Base-by-base conservation (phyloP, 2,888 invertebrate genomes). In the Xestia c-nigrum region DNA sequence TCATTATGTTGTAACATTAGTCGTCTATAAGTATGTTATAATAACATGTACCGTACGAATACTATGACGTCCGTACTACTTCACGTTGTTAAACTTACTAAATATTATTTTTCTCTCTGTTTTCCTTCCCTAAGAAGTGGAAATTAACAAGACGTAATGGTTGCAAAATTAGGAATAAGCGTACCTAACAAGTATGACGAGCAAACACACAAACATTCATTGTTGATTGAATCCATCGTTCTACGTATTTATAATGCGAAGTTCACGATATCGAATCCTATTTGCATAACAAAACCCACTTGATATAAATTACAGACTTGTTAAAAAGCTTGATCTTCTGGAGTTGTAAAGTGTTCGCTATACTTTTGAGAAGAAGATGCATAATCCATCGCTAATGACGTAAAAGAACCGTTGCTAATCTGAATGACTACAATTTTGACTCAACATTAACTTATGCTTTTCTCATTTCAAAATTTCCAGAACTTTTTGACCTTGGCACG, bases 101-200 rank as follows among this genome's bases (percentile, higher is more conserved):
- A 78, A 78, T 72, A 57, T 64, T 31, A 19, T 31, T 19, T n/a
- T 6, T 55, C 7, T 61, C 19, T 31, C 19, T n/a, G n/a, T 72
- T 78, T 80, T 73, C 73, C 63, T 64, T 80, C 72, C 64, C 19
- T 47, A 31, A 14, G 7, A 50, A 57, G 74, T 50, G 12, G 10
- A 12, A 63, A 50, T 72, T 21, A 64, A 64, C 47, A n/a, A 14
- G n/a, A 43, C 31, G n/a, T 72, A 47, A 80, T 12, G 55, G 73
- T 47, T 40, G 61, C 0, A 47, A 69, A 24, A 16, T 38, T 52
- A 10, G 38, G 43, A 16, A n/a, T n/a, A 76, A 38, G 47, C 9
- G 1, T 38, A 19, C 5, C 40, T 31, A 31, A 2, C n/a, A 5
- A 31, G 9, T 31, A 31, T 38, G 14, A 47, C 7, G 16, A 65